These are phyloP conservation scores for Drosophila kanapiae DNA, from an alignment of 1,140 invertebrate genomes.

Conservation along the genomic window DNA sequence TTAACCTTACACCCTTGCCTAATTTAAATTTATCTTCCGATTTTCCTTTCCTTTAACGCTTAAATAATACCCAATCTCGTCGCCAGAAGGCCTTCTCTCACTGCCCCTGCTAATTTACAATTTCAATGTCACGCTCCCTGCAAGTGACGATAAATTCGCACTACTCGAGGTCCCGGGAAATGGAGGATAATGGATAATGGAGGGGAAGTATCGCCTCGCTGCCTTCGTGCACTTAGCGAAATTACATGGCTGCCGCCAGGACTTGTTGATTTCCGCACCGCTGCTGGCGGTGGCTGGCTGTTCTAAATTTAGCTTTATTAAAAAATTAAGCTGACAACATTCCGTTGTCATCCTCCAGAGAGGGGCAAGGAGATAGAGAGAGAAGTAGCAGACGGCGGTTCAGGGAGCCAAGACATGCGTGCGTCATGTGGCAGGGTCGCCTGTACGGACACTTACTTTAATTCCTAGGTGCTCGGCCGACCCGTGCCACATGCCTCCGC, in stretches of 20 bases:
- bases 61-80: not conserved
- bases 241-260: slow-evolving; percentile 70
- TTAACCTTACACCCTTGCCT: too few relatives aligned
- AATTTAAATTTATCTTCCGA: too few relatives aligned
- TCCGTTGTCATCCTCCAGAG: slow-evolving; percentile 55
- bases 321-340: slow-evolving; percentile 83
- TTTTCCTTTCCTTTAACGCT: not conserved
- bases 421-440: slow-evolving; percentile 73
- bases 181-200: slow-evolving; percentile 19
- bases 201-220: slow-evolving; percentile 37
- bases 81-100: slow-evolving; percentile 2
- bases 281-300: slow-evolving; percentile 49
- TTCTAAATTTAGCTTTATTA: slow-evolving; percentile 82
- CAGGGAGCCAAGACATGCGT: slow-evolving; percentile 67
- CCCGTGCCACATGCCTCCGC: slow-evolving; percentile 65
- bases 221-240: slow-evolving; percentile 70
- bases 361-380: not conserved
- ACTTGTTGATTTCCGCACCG: slow-evolving; percentile 71
- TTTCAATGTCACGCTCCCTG: slow-evolving; percentile 83
- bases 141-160: slow-evolving; percentile 84
- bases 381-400: slow-evolving; percentile 16
- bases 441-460: slow-evolving; percentile 76
- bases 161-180: slow-evolving; percentile 33
- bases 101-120: slow-evolving; percentile 77
- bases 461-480: slow-evolving; percentile 73